Conservation (phyloP, 2,113 vertebrate genomes). For the Rallus limicola region DNA sequence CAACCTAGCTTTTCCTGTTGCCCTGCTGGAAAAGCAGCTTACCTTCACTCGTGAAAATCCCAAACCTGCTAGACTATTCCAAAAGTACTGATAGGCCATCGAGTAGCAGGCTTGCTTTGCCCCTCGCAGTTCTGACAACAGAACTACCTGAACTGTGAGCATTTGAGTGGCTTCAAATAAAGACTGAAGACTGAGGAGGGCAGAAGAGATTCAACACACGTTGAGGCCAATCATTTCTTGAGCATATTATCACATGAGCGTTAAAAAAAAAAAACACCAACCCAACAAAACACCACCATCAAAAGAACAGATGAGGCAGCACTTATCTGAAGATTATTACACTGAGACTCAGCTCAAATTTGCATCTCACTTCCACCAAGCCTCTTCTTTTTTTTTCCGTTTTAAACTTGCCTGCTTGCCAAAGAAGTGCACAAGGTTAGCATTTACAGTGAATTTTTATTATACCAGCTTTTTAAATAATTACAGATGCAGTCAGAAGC, state of each 20-base stretch:
- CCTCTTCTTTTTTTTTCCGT: not conserved
- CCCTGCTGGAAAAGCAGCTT: not conserved
- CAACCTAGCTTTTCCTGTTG: not conserved
- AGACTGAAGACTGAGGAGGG: slow-evolving; percentile 35
- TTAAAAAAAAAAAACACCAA: not conserved
- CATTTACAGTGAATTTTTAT: slow-evolving; percentile 14
- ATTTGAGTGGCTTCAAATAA: not conserved
- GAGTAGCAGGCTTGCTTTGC: not conserved
- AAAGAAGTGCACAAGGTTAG: not conserved
- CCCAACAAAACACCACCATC: not conserved
- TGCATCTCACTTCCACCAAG: not conserved
- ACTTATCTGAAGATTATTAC: slow-evolving; percentile 41
- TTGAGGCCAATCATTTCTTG: not conserved
- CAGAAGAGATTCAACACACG: slow-evolving; percentile 47
- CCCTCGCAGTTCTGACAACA: not conserved
- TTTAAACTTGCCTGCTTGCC: not conserved
- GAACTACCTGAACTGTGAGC: not conserved
- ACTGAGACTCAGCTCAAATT: not conserved
- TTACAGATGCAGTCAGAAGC: not conserved
- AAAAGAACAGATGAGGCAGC: slow-evolving; percentile 56
- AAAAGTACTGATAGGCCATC: not conserved
- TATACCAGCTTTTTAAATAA: not conserved
- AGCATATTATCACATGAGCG: slow-evolving; percentile 6
- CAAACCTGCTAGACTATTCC: not conserved
- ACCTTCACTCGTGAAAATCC: not conserved